A percentile compares a stretch with the other conserved stretches of the same genome.
phyloP scores from a whole-genome alignment of 2,113 vertebrate genomes.

The Ammodytes dubius region DNA sequence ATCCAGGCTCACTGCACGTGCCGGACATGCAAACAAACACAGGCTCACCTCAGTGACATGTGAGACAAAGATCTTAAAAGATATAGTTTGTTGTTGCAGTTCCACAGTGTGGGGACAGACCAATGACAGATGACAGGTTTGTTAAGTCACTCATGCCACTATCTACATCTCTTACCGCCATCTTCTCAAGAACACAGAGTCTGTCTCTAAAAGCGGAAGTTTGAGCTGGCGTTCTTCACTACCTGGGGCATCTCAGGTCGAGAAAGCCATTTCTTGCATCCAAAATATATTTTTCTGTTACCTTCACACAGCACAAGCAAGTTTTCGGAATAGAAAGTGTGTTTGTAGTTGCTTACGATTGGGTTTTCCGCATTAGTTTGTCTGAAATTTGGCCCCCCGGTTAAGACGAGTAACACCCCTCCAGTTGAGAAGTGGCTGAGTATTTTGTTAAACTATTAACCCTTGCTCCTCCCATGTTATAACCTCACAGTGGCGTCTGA shows the following conservation, averaged over 20 bases:
- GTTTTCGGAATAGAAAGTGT: background rate
- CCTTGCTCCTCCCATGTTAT: conserved; percentile 83
- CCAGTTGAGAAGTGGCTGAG: conserved; percentile 46
- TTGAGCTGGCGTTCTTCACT: background rate
- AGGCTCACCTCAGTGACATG: conserved; percentile 7
- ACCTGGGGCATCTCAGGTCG: background rate
- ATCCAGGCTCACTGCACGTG: background rate
- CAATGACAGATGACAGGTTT: conserved; percentile 44
- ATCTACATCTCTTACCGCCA: conserved; percentile 26
- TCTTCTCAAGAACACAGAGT: conserved; percentile 14
- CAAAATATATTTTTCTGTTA: conserved; percentile 1
- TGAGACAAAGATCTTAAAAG: conserved; percentile 46
- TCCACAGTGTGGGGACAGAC: background rate
- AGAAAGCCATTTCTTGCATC: conserved; percentile 6
- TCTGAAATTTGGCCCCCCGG: background rate
- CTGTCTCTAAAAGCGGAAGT: conserved; percentile 3
- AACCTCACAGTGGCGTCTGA: conserved; percentile 58
- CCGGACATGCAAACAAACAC: conserved; percentile 5
- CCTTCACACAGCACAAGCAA: background rate
- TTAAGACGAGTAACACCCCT: conserved; percentile 4
- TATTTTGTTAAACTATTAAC: conserved; percentile 79
- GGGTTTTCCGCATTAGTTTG: conserved; percentile 15
- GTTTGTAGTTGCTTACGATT: background rate
- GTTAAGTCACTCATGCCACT: conserved; percentile 11
- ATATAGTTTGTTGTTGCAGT: conserved; percentile 1